Evolutionary conservation across 2,888 invertebrate species (phyloP).

Genomic region (Phalangium opilio): DNA sequence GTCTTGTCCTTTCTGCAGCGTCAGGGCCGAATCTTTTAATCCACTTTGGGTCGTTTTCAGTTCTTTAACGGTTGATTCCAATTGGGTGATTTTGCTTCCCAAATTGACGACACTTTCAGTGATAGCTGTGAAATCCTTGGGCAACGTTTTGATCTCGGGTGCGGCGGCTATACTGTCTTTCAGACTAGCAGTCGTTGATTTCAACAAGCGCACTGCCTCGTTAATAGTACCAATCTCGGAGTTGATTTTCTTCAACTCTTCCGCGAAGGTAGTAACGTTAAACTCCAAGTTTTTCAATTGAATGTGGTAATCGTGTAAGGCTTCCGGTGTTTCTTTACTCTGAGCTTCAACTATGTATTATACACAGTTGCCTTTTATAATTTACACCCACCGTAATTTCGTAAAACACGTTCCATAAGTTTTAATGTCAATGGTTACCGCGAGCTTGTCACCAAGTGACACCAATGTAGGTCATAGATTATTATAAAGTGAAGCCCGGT

Average conservation of each 20-base stretch:
- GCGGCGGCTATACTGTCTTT: conserved; percentile 20
- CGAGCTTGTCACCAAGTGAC: no score
- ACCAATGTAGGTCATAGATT: no score
- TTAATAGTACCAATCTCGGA: conserved; percentile 15
- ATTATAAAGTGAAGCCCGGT: no score
- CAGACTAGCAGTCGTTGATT: conserved; percentile 14
- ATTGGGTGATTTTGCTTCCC: conserved; percentile 20
- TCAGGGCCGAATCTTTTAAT: conserved; percentile 6
- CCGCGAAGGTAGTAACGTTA: conserved; percentile 15
- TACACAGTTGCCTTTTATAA: background rate
- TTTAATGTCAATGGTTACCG: no score
- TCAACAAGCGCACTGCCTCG: conserved; percentile 17
- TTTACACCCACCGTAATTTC: no score
- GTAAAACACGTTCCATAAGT: no score
- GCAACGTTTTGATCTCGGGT: conserved; percentile 20
- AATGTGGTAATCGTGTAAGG: conserved; percentile 19
- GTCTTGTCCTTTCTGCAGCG: no score
- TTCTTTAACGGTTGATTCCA: conserved; percentile 17
- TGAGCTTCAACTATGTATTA: conserved; percentile 18
- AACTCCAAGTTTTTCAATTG: conserved; percentile 18
- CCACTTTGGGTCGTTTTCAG: conserved; percentile 16
- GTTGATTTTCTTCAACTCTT: conserved; percentile 15
- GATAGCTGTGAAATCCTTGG: conserved; percentile 16
- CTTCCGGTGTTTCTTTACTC: conserved; percentile 19
- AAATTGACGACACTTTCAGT: conserved; percentile 19